phyloP scores from a whole-genome alignment of 2,888 invertebrate genomes.

The Synanthedon myopaeformis region DNA sequence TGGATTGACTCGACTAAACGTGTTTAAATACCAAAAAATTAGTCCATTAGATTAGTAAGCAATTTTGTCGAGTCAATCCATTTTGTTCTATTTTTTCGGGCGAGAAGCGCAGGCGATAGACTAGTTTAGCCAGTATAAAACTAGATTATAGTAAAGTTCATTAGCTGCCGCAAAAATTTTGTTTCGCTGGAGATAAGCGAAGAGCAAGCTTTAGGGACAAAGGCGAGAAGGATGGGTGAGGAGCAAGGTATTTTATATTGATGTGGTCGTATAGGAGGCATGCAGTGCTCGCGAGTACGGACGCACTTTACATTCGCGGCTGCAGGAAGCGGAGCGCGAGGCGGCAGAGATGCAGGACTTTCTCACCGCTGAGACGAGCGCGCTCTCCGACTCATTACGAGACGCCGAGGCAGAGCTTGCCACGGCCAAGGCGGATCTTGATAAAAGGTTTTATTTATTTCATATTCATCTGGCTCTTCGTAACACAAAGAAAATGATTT shows the following conservation, averaged over 20 bases:
- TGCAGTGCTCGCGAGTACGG: conserved; percentile 77
- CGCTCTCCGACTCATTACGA: conserved; percentile 81
- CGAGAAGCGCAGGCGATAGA: too few relatives aligned
- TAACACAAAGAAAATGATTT: too few relatives aligned
- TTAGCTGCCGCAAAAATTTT: too few relatives aligned
- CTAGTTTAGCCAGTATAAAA: too few relatives aligned
- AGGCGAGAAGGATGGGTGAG: neutral
- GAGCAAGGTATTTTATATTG: neutral
- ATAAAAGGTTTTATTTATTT: conserved; percentile 31
- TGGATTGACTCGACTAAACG: too few relatives aligned
- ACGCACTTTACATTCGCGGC: conserved; percentile 77
- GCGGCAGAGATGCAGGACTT: conserved; percentile 89
- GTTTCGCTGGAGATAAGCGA: too few relatives aligned
- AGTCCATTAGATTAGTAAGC: too few relatives aligned
- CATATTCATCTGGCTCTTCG: too few relatives aligned
- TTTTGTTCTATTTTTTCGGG: too few relatives aligned
- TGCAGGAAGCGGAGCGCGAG: conserved; percentile 83
- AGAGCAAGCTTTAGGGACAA: neutral
- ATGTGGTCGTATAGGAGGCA: conserved; percentile 62
- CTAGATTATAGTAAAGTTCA: too few relatives aligned
- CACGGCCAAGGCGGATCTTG: conserved; percentile 40
- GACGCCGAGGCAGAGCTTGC: conserved; percentile 79
- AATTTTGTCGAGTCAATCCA: too few relatives aligned
- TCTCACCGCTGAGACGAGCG: conserved; percentile 85
- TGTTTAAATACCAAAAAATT: too few relatives aligned